Percentiles rank a stretch among this genome's conserved stretches.
phyloP scores from a whole-genome alignment of 2,113 vertebrate genomes.

The Edolisoma coerulescens region DNA sequence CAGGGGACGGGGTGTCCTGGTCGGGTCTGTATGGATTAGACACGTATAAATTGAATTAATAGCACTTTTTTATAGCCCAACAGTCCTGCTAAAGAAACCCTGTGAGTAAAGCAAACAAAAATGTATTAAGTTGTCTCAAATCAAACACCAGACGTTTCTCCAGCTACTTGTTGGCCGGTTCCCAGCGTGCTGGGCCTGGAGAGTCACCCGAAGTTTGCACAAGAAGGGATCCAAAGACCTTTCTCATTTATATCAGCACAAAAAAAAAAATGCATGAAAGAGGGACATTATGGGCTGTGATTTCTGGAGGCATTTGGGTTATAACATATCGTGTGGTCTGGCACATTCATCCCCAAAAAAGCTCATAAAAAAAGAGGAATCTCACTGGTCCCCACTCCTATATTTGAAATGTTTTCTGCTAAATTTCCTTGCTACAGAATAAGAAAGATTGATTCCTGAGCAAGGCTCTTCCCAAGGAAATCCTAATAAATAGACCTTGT shows the following conservation, averaged over 20 bases:
- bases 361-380: neutral
- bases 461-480: neutral
- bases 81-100: neutral
- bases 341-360: neutral
- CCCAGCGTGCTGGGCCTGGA: neutral
- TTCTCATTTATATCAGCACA: neutral
- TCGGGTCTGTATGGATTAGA: neutral
- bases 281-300: neutral
- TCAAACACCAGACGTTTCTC: neutral
- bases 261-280: neutral
- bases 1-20: neutral
- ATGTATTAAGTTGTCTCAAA: neutral
- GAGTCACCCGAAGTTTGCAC: neutral
- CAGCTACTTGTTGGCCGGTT: slow-evolving; percentile 12
- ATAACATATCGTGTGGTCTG: neutral
- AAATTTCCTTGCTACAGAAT: neutral
- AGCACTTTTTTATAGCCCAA: neutral
- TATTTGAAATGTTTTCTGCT: neutral
- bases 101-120: neutral
- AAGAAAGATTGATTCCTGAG: neutral
- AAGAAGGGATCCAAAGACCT: neutral
- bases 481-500: neutral
- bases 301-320: neutral
- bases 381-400: rapidly evolving
- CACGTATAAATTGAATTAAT: neutral